A percentile compares a stretch with the other conserved stretches of the same genome.
Conservation (phyloP, 2,888 invertebrate genomes). For the Fabriciana adippe region DNA sequence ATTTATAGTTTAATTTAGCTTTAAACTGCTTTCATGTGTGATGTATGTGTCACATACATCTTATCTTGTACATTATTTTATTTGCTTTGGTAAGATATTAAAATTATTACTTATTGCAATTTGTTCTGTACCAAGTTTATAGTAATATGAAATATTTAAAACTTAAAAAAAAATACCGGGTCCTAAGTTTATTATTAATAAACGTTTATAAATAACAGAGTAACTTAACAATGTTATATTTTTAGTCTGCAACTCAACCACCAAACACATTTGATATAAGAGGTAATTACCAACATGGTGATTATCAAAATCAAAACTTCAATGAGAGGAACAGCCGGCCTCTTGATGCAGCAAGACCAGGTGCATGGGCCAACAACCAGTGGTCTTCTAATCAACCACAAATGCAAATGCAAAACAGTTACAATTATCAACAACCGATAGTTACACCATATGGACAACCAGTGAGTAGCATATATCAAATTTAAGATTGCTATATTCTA, state of each 20-base stretch:
- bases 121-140: no score
- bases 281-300: slow-evolving; percentile 46
- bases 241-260: slow-evolving; percentile 33
- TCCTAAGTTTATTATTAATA: neutral
- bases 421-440: slow-evolving; percentile 41
- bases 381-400: slow-evolving; percentile 34
- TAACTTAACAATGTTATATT: neutral
- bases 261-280: slow-evolving; percentile 47
- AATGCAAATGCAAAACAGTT: slow-evolving; percentile 43
- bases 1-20: no score
- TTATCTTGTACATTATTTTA: no score
- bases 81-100: no score
- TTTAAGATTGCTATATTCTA: neutral
- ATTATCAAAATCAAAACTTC: slow-evolving; percentile 44
- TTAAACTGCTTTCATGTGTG: no score
- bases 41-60: no score
- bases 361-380: slow-evolving; percentile 32
- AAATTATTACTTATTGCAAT: no score
- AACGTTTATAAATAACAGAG: neutral
- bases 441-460: slow-evolving; percentile 23
- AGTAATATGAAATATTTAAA: no score
- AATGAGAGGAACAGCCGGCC: slow-evolving; percentile 43
- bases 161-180: no score
- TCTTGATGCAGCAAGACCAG: slow-evolving; percentile 35
- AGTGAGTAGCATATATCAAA: slow-evolving; percentile 15